Evolutionary conservation across 2,797 vertebrate genomes (phyloP).

Genomic region (Euphonia xanthogaster): DNA sequence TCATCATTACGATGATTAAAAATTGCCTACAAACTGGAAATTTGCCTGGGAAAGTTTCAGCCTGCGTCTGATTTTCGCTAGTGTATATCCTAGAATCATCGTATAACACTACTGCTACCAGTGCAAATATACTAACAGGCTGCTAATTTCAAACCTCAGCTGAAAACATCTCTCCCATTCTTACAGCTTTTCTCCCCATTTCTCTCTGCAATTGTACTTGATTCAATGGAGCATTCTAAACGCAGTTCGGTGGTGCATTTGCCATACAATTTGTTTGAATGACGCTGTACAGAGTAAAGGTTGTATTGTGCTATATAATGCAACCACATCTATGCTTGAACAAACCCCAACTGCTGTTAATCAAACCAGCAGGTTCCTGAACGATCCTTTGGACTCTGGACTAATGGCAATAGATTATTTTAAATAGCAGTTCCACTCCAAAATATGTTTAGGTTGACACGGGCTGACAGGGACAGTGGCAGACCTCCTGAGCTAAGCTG

Average conservation of each 20-base stretch:
- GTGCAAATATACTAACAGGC: not conserved
- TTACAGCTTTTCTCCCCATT: slow-evolving; percentile 49
- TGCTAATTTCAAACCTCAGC: slow-evolving; percentile 57
- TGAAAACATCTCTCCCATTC: slow-evolving; percentile 41
- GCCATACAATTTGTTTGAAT: slow-evolving; percentile 54
- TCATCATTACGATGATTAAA: not conserved
- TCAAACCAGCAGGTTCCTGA: slow-evolving; percentile 57
- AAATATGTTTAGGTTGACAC: slow-evolving; percentile 31
- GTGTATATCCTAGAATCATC: not conserved
- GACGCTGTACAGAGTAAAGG: slow-evolving; percentile 52
- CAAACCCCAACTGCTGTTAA: slow-evolving; percentile 45
- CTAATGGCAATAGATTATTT: slow-evolving; percentile 42
- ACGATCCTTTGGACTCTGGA: not conserved
- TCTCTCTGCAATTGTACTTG: slow-evolving; percentile 55
- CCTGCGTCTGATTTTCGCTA: not conserved
- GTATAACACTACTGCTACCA: not conserved
- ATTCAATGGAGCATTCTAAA: slow-evolving; percentile 51
- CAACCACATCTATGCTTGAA: slow-evolving; percentile 36
- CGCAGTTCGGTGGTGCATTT: not conserved
- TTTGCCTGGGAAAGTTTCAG: not conserved
- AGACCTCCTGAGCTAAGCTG: not conserved
- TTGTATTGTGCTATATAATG: slow-evolving; percentile 64
- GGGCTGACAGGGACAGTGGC: not conserved
- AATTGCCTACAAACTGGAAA: not conserved
- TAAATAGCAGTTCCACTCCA: slow-evolving; percentile 1